Conservation (phyloP, 2,888 invertebrate genomes). For the Heteromyza rotundicornis region DNA sequence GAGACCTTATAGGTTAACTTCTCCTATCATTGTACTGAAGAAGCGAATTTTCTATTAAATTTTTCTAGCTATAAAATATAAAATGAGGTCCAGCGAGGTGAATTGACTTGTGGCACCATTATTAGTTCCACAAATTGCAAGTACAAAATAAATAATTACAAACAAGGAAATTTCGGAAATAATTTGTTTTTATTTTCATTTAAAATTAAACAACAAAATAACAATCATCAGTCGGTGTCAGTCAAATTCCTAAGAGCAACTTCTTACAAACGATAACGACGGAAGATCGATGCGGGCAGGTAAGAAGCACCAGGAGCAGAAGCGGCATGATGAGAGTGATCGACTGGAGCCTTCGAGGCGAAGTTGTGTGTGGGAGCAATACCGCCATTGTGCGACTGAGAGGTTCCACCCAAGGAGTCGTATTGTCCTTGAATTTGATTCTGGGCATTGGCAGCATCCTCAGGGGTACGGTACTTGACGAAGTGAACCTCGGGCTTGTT, state of each 20-base stretch:
- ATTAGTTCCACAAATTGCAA: too few species aligned
- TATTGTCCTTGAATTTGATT: conserved; percentile 41
- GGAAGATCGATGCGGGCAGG: conserved; percentile 45
- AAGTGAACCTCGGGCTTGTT: conserved; percentile 48
- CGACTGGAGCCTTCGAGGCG: conserved; percentile 34
- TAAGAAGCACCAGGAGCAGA: conserved; percentile 40
- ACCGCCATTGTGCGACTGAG: conserved; percentile 43
- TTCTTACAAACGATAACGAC: conserved; percentile 21
- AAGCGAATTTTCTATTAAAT: too few species aligned
- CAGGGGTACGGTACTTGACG: conserved; percentile 44
- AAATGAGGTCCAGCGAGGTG: too few species aligned
- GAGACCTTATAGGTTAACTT: too few species aligned
- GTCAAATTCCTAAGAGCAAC: background rate
- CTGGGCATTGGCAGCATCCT: conserved; percentile 44
- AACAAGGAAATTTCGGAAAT: too few species aligned
- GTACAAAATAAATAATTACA: too few species aligned
- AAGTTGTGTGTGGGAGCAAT: conserved; percentile 45
- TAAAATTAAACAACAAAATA: background rate
- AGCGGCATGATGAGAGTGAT: conserved; percentile 12
- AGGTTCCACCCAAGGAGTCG: conserved; percentile 41
- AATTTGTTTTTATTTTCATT: background rate
- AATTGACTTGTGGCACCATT: too few species aligned
- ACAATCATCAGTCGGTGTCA: background rate
- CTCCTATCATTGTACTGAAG: too few species aligned
- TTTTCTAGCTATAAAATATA: too few species aligned